Base-by-base conservation (phyloP, 2,113 vertebrate species). In the Microcebus jonahi region DNA sequence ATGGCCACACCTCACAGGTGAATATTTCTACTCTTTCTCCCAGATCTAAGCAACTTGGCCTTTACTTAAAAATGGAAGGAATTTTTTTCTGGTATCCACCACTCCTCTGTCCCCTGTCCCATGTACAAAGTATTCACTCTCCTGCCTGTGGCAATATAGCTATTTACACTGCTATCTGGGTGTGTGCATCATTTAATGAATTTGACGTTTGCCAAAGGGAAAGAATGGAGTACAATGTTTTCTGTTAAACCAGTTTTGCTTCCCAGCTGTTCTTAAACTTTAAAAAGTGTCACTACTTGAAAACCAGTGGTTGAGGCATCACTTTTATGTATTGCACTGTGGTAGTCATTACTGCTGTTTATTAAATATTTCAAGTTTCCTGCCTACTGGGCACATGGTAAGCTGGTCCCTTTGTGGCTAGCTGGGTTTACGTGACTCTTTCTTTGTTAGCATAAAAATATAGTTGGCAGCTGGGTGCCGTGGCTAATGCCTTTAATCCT, bases 1-100 rank as follows among this genome's bases (percentile, higher is more conserved):
- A 50, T n/a, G 29, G 8, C 65, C 34, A 3, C 48, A 29, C 23
- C 34, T 59, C 57, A 79, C 25, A 36, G 21, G n/a, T 17, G 20
- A 94, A 63, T 65, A 10, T 95, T 89, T 96, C 90, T 93, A 48
- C 8, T 68, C 53, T 50, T 34, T 55, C 55, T 88, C 36, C 45
- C 36, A 57, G 65, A 29, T 29, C n/a, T 42, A 31, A 88, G 75
- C 70, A 75, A 27, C 25, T 65, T 84, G 57, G 7, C 45, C 57
- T 88, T 77, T 34, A 4, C 8, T 63, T 8, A 71, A 8, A 91
- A 53, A 27, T 45, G 29, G 29, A 65, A 65, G 8, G 3, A 0
- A 57, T 15, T 67, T 0, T 7, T 25, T 6, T 2, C 61, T 45
- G 34, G 2, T 61, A 4, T 75, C 65, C 3, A 20, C 27, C 20